Conservation (phyloP, 2,113 vertebrate genomes). For the Mugil cephalus region DNA sequence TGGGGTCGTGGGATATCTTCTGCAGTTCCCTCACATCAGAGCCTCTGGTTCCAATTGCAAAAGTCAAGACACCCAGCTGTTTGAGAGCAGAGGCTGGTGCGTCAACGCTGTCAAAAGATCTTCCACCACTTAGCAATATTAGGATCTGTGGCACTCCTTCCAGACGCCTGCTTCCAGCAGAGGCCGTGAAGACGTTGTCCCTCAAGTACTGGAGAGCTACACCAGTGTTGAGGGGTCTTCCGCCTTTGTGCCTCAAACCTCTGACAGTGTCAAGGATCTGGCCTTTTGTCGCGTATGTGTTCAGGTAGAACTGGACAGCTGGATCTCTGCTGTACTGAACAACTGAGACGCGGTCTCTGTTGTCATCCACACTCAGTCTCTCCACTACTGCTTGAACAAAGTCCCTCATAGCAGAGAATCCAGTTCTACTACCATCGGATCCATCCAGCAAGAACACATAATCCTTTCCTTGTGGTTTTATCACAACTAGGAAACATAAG, state of each 20-base stretch:
- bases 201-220: conserved; percentile 66
- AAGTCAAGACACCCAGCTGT: no score
- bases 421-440: conserved; percentile 70
- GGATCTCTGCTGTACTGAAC: conserved; percentile 62
- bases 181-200: conserved; percentile 61
- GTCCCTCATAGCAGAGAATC: conserved; percentile 63
- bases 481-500: background rate
- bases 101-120: conserved; percentile 65
- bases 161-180: no score
- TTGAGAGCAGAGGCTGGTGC: conserved; percentile 14
- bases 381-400: conserved; percentile 66
- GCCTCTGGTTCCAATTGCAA: conserved; percentile 26
- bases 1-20: conserved; percentile 52
- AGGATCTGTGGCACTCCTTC: no score
- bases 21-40: conserved; percentile 52
- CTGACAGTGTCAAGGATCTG: conserved; percentile 24
- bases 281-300: no score
- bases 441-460: conserved; percentile 81
- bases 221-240: conserved; percentile 67
- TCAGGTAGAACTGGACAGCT: no score
- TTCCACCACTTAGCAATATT: conserved; percentile 34
- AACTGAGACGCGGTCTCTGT: conserved; percentile 61
- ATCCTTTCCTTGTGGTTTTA: conserved; percentile 47
- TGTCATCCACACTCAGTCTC: conserved; percentile 43
- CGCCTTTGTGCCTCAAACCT: conserved; percentile 62